Evolutionary conservation across 2,797 vertebrate genomes (phyloP).

Genomic region (Halcyon smyrnensis): DNA sequence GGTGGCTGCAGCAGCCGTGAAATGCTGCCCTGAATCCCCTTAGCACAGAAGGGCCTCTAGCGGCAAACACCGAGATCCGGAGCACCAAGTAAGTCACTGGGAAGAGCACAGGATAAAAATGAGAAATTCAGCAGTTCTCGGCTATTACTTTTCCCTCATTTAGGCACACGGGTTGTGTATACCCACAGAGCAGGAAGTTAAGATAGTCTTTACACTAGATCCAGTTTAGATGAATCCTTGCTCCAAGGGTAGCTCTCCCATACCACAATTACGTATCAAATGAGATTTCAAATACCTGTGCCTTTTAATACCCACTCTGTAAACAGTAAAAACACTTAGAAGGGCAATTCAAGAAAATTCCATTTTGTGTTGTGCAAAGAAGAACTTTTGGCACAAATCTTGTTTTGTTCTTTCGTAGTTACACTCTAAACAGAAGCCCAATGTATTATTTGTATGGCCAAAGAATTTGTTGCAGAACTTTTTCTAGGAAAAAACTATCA

Average conservation of each 20-base stretch:
- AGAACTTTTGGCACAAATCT: not conserved
- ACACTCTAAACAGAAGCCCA: not conserved
- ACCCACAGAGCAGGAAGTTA: not conserved
- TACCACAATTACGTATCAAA: not conserved
- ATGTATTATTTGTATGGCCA: not conserved
- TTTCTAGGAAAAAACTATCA: not conserved
- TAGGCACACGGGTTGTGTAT: no score
- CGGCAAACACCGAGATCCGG: fast-evolving
- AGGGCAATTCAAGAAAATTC: not conserved
- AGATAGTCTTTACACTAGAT: not conserved
- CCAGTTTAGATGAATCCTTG: not conserved
- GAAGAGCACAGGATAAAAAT: not conserved
- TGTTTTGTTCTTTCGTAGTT: not conserved
- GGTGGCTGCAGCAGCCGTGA: not conserved
- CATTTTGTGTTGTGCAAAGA: not conserved
- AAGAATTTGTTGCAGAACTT: not conserved
- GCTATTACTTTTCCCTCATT: not conserved
- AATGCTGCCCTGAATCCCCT: fast-evolving
- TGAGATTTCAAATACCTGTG: not conserved
- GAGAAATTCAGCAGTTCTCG: not conserved
- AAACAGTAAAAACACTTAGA: not conserved
- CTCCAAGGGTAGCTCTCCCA: not conserved
- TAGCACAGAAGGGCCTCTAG: not conserved
- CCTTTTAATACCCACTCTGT: not conserved
- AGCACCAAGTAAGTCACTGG: fast-evolving